Percentiles rank a stretch among this genome's conserved stretches.
Conservation (phyloP, 2,113 vertebrate genomes). For the Aythya baeri region DNA sequence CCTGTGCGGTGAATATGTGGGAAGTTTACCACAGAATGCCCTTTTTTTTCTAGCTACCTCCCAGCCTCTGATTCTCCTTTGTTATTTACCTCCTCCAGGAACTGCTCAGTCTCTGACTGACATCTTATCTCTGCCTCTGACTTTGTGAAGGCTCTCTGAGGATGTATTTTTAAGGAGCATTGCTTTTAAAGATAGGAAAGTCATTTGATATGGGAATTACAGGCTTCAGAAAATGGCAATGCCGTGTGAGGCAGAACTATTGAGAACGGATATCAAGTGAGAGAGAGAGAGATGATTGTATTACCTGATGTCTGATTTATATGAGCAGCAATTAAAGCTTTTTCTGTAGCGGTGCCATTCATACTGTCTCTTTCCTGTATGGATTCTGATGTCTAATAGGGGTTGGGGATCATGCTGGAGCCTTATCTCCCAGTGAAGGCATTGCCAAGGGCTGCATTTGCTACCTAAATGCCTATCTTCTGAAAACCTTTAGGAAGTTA, state of each 20-base stretch:
- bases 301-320: constrained; percentile 10
- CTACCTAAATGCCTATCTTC: background rate
- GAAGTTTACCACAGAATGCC: background rate
- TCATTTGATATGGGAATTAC: constrained; percentile 40
- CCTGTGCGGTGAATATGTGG: background rate
- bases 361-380: background rate
- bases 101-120: constrained; percentile 5
- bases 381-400: background rate
- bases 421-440: background rate
- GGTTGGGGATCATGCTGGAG: background rate
- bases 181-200: constrained; percentile 34
- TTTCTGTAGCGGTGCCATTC: background rate
- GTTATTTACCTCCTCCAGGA: background rate
- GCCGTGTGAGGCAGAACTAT: background rate
- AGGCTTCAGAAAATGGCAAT: constrained; percentile 16
- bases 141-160: background rate
- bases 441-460: background rate
- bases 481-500: background rate
- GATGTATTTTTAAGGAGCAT: constrained; percentile 7
- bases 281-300: background rate
- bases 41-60: background rate
- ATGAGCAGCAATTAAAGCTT: constrained; percentile 16
- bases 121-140: constrained; percentile 11
- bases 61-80: background rate
- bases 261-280: background rate